Percentiles rank a stretch among this genome's conserved stretches.
Evolutionary conservation across 64 coral and sea anemone species (phyloP).

Genomic region (Exaiptasia diaphana): DNA sequence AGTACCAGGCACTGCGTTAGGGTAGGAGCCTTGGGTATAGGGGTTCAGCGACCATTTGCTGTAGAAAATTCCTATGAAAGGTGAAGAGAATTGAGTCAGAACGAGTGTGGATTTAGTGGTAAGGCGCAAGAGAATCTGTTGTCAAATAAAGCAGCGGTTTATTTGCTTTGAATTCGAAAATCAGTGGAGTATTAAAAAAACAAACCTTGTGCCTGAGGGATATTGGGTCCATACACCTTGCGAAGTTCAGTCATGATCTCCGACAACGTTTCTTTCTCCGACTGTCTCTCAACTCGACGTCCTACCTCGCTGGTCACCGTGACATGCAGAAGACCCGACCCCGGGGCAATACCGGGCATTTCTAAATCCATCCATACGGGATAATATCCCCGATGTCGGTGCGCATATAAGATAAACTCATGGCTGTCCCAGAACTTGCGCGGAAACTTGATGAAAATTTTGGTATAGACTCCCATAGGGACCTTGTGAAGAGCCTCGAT

Average conservation of each 20-base stretch:
- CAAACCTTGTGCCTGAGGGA: conserved; percentile 48
- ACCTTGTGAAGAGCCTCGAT: conserved; percentile 57
- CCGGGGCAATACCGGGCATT: conserved; percentile 33
- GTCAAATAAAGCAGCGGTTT: too few relatives aligned
- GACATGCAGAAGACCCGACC: conserved; percentile 35
- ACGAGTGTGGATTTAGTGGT: too few relatives aligned
- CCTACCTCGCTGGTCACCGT: conserved; percentile 38
- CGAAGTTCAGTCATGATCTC: conserved; percentile 59
- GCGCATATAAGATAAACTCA: conserved; percentile 64
- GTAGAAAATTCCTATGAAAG: conserved; percentile 42
- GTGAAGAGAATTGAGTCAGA: too few relatives aligned
- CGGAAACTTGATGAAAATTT: conserved; percentile 80
- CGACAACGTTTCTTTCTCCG: conserved; percentile 26
- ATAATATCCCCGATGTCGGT: conserved; percentile 50
- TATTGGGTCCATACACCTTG: conserved; percentile 42
- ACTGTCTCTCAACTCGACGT: conserved; percentile 25
- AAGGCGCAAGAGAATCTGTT: too few relatives aligned
- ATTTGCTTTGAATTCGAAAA: too few relatives aligned
- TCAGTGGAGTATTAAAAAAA: too few relatives aligned
- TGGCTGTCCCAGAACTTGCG: conserved; percentile 72
- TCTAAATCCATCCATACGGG: conserved; percentile 84
- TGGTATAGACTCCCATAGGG: conserved; percentile 52
- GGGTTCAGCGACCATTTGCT: conserved; percentile 51
- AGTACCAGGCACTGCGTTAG: conserved; percentile 26
- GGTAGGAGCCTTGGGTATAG: conserved; percentile 24